Evolutionary conservation across 2,113 vertebrate genomes (phyloP).

Genomic region (Brachyhypopomus occidentalis): DNA sequence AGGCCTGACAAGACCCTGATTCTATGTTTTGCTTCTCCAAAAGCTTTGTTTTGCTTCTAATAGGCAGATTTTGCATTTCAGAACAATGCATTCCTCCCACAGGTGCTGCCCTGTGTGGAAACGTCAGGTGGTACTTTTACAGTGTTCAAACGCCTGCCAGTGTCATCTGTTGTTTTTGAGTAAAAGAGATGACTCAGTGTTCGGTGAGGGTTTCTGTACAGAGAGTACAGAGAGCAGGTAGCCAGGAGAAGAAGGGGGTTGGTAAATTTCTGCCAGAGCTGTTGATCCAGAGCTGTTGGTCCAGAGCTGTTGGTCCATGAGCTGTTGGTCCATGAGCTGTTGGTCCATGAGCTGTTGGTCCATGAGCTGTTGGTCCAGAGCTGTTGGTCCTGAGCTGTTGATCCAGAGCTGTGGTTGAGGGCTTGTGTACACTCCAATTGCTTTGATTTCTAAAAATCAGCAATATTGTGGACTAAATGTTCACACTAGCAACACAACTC

Average conservation of each 20-base stretch:
- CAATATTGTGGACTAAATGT: neutral
- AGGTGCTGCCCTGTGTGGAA: constrained; percentile 25
- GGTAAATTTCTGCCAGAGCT: neutral
- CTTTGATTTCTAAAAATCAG: neutral
- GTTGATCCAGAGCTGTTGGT: constrained; percentile 1
- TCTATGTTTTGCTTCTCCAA: too few species aligned
- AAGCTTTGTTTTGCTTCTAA: too few species aligned
- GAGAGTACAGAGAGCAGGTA: constrained; percentile 19
- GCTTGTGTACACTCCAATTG: neutral
- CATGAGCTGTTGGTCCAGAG: too few species aligned
- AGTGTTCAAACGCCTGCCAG: constrained; percentile 22
- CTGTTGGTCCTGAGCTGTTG: constrained; percentile 9
- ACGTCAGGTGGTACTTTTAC: constrained; percentile 25
- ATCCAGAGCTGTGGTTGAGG: neutral
- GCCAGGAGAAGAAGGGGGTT: neutral
- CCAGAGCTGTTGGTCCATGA: neutral
- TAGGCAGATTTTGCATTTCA: neutral
- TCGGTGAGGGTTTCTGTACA: constrained; percentile 11
- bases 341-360: too few species aligned
- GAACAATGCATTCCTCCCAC: neutral
- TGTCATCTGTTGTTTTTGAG: constrained; percentile 45
- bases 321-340: too few species aligned
- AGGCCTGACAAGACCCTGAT: neutral
- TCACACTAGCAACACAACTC: too few species aligned
- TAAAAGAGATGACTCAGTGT: constrained; percentile 45